Base-by-base conservation (phyloP, 1,140 invertebrate genomes). In the Daktulosphaira vitifoliae region DNA sequence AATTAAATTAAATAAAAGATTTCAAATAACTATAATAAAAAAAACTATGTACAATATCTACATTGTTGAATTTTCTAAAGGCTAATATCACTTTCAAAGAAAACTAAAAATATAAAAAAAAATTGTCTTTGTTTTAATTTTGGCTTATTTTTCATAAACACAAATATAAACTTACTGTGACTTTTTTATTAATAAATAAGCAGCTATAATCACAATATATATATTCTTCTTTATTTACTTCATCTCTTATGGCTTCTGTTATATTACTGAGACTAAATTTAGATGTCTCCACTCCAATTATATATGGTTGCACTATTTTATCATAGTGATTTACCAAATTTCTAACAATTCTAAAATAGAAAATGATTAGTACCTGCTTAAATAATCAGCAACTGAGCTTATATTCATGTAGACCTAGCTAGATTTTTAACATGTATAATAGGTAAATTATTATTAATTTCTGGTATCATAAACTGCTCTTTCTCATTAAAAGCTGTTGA, bases 381-480 rank as follows among this genome's bases (percentile, higher is more conserved):
- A 33, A 33, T 33, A 33, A 33, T 6, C 11, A 33, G 11, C 11
- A 33, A 33, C 29, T 33, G 11, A 33, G 29, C 29, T 33, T 33
- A 11, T 46, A 29, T 50, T 59, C 8, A 26, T 16, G 42, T 33
- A 29, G 9, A 62, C 56, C 46, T 62, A n/a, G 56, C 39, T 9
- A 62, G 23, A 48, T 62, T 62, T 15, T 62, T 16, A 46, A 62
- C 56, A 9, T 62, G 56, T 62, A 62, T 62, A 9, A 62, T 62
- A 22, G 56, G 56, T 48, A 62, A 62, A 33, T 48, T 29, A 62
- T 62, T 62, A 16, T 62, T 16, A 3, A 26, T 3, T 48, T 22
- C 18, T 20, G 56, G 56, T 33, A 62, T 46, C 6, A 62, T 46
- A 29, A 62, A 2, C 44, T n/a, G 56, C 44, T 62, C 42, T 7